Evolutionary conservation across 2,113 vertebrate species (phyloP).

Genomic region (Amphilophus citrinellus): DNA sequence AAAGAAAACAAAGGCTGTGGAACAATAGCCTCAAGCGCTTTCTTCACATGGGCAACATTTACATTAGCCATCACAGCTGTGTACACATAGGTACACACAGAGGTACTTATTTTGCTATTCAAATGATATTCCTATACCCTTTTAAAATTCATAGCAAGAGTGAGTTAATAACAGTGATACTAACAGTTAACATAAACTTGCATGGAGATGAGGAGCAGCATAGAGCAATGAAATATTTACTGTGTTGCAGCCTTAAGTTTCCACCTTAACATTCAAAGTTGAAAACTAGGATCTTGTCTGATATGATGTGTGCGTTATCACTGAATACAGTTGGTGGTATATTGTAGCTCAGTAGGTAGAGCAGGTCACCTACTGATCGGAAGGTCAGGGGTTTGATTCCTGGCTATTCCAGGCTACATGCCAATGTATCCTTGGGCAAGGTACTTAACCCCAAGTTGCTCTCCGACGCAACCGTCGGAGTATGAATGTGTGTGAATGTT

Average conservation of each 20-base stretch:
- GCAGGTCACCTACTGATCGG: too few species aligned
- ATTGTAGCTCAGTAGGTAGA: too few species aligned
- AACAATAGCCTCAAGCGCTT: conserved; percentile 64
- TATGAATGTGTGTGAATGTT: too few species aligned
- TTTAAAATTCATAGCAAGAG: conserved; percentile 5
- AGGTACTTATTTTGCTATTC: conserved; percentile 23
- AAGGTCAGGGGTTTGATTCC: too few species aligned
- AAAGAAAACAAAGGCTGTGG: conserved; percentile 61
- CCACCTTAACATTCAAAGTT: background rate
- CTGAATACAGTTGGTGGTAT: background rate
- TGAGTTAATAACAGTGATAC: conserved; percentile 1
- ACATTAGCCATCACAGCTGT: conserved; percentile 35
- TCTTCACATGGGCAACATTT: conserved; percentile 38
- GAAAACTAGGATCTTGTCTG: background rate
- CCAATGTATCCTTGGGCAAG: too few species aligned
- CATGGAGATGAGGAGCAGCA: background rate
- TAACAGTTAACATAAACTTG: conserved; percentile 22
- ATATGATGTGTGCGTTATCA: background rate
- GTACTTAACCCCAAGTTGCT: too few species aligned
- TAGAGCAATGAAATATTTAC: conserved; percentile 15
- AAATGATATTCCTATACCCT: conserved; percentile 17
- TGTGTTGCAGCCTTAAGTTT: background rate
- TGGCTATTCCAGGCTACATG: too few species aligned
- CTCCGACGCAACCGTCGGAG: too few species aligned
- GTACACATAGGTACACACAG: background rate